These are phyloP conservation scores for Pampusana beccarii DNA, from an alignment of 2,113 vertebrate species.

Conservation along the genomic window DNA sequence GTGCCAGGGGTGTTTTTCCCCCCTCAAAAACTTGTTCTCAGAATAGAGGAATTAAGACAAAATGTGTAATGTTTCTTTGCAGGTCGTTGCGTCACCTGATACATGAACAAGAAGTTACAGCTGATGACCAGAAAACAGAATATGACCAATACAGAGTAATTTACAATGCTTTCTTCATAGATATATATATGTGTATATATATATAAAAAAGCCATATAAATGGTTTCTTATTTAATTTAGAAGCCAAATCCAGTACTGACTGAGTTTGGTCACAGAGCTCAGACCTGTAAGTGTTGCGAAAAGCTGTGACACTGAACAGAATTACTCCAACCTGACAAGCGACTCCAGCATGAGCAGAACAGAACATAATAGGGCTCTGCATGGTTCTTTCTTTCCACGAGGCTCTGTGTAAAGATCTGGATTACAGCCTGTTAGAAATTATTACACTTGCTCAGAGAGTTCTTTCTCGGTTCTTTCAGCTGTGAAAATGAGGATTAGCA, in stretches of 20 bases:
- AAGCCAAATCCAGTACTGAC: neutral
- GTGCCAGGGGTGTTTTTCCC: neutral
- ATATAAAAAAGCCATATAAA: neutral
- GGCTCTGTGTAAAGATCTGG: neutral
- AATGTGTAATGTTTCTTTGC: neutral
- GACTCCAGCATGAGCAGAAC: neutral
- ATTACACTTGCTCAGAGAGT: neutral
- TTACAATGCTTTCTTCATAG: neutral
- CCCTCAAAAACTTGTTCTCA: neutral
- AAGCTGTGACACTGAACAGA: neutral
- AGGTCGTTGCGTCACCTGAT: neutral
- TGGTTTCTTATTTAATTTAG: neutral
- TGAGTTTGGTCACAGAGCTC: neutral
- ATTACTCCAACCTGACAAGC: neutral
- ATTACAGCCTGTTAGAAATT: neutral
- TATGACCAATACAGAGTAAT: neutral
- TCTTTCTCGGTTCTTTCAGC: neutral
- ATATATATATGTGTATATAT: too few species aligned
- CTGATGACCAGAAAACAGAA: neutral
- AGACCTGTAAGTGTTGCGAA: neutral
- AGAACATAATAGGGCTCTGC: neutral
- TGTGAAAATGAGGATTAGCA: neutral
- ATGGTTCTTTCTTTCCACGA: neutral
- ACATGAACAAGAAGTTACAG: neutral
- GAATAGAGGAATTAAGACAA: neutral